Evolutionary conservation across 2,113 vertebrate species (phyloP).

Genomic region (Hydropotes inermis): DNA sequence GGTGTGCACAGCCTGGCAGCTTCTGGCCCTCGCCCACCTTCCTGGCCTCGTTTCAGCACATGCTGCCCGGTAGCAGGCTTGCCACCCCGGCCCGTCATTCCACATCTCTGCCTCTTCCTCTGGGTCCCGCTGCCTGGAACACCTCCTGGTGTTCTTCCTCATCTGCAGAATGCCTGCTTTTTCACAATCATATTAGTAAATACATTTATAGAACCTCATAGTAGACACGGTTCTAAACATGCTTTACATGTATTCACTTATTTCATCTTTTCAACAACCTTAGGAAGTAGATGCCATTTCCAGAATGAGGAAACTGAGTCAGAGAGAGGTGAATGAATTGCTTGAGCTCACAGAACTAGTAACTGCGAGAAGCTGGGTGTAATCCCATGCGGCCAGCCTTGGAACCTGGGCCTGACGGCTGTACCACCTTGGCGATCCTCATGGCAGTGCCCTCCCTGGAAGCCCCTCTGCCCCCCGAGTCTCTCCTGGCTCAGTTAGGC

Average conservation of each 20-base stretch:
- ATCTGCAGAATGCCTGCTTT: not conserved
- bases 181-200: not conserved
- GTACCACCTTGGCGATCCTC: accelerated
- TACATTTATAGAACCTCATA: not conserved
- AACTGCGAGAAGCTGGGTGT: not conserved
- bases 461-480: accelerated
- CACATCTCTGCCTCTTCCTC: not conserved
- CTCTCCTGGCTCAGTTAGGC: not conserved
- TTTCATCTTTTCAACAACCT: not conserved
- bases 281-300: not conserved
- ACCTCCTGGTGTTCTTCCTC: not conserved
- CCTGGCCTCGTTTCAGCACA: not conserved
- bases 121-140: not conserved
- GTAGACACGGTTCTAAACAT: not conserved
- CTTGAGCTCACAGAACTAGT: not conserved
- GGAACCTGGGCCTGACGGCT: accelerated
- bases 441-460: accelerated
- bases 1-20: not conserved
- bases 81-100: not conserved
- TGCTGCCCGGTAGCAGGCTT: accelerated
- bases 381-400: accelerated
- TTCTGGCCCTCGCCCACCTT: not conserved
- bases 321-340: not conserved
- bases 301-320: not conserved
- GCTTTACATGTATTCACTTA: not conserved